phyloP scores from a whole-genome alignment of 2,888 invertebrate genomes.

The Drepanosiphum platanoidis region DNA sequence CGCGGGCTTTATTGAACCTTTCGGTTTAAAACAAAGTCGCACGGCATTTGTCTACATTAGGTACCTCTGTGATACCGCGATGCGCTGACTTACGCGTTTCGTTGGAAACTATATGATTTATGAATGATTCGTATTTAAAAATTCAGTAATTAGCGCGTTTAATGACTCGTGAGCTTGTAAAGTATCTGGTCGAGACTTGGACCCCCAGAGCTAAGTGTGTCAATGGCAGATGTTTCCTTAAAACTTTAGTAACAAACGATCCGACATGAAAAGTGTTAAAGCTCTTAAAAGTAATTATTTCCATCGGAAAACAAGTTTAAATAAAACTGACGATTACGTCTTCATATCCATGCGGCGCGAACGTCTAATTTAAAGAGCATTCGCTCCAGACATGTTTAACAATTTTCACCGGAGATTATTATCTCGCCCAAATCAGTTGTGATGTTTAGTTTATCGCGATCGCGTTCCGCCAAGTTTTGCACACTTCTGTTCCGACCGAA shows the following conservation, averaged over 20 bases:
- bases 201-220: slow-evolving; percentile 18
- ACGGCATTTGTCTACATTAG: slow-evolving; percentile 31
- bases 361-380: neutral
- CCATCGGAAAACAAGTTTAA: neutral
- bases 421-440: neutral
- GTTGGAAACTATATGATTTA: slow-evolving; percentile 51
- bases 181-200: slow-evolving; percentile 53
- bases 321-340: slow-evolving; percentile 13
- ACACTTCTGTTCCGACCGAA: too few relatives aligned
- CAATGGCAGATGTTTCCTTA: slow-evolving; percentile 53
- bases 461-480: too few relatives aligned
- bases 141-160: slow-evolving; percentile 51
- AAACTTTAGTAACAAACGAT: slow-evolving; percentile 52
- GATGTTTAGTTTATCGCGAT: too few relatives aligned
- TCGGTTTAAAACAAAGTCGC: slow-evolving; percentile 22
- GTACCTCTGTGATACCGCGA: too few relatives aligned
- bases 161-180: slow-evolving; percentile 49
- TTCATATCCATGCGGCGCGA: neutral
- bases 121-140: slow-evolving; percentile 55
- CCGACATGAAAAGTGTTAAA: slow-evolving; percentile 20
- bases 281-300: slow-evolving; percentile 43
- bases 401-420: neutral
- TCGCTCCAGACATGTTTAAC: neutral
- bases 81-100: slow-evolving; percentile 3
- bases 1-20: neutral